Percentiles rank a stretch among this genome's conserved stretches.
Conservation (phyloP, 2,888 invertebrate genomes). For the Eubasilissa splendida region DNA sequence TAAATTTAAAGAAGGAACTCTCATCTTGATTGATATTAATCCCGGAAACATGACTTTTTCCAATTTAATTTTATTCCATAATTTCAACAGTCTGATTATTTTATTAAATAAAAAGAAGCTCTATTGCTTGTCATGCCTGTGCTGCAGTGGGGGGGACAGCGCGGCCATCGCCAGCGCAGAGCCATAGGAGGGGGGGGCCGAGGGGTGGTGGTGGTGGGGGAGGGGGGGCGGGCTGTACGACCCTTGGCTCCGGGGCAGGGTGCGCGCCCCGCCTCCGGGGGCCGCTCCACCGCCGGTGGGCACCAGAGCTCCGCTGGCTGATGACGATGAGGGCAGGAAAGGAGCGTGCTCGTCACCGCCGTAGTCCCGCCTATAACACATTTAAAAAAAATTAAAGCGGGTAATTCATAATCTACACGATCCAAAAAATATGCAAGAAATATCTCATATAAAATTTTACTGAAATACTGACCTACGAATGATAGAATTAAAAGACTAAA, state of each 20-base stretch:
- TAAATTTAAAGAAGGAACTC: not conserved
- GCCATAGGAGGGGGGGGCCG: conserved; percentile 73
- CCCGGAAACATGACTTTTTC: not conserved
- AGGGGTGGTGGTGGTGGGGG: conserved; percentile 62
- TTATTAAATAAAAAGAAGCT: conserved; percentile 43
- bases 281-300: conserved; percentile 65
- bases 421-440: too few relatives aligned
- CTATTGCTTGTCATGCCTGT: conserved; percentile 67
- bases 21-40: not conserved
- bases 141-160: conserved; percentile 73
- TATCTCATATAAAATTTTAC: too few relatives aligned
- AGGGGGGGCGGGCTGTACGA: conserved; percentile 76
- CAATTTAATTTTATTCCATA: not conserved
- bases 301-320: conserved; percentile 68
- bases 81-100: conserved; percentile 4
- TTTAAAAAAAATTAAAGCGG: not conserved
- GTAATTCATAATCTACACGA: too few relatives aligned
- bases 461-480: too few relatives aligned
- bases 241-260: conserved; percentile 75
- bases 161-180: conserved; percentile 75
- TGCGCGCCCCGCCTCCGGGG: conserved; percentile 58
- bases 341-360: conserved; percentile 89
- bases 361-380: conserved; percentile 77
- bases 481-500: too few relatives aligned
- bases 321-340: conserved; percentile 75